Evolutionary conservation across 2,888 invertebrate genomes (phyloP).

Genomic region (Tanypteryx hageni): DNA sequence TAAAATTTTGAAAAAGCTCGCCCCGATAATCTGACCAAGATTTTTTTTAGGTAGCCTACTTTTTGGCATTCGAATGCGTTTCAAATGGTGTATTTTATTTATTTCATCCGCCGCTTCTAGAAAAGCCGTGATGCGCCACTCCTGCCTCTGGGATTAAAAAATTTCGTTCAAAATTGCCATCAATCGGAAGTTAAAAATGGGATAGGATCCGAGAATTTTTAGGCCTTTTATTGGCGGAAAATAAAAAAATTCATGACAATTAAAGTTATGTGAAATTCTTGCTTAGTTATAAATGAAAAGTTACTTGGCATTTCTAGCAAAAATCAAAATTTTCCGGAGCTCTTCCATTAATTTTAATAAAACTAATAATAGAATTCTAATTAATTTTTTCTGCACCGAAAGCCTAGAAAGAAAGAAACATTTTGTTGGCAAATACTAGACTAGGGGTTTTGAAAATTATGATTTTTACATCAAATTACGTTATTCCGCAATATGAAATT

Average conservation of each 20-base stretch:
- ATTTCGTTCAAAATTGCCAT: not conserved
- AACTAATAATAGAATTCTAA: no score
- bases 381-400: no score
- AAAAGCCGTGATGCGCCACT: not conserved
- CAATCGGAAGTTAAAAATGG: constrained; percentile 1
- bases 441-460: no score
- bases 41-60: not conserved
- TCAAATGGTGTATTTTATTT: not conserved
- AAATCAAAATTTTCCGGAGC: no score
- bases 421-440: no score
- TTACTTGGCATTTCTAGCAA: no score
- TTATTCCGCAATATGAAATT: no score
- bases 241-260: not conserved
- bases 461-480: no score
- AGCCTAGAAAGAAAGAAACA: no score
- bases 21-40: not conserved
- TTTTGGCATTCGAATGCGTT: constrained; percentile 4
- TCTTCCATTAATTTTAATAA: no score
- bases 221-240: not conserved
- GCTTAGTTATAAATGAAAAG: no score
- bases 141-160: not conserved
- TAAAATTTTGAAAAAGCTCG: not conserved
- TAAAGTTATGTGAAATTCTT: no score
- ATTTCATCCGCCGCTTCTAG: not conserved
- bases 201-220: not conserved